phyloP scores from a whole-genome alignment of 2,888 invertebrate genomes.

The Xestia c-nigrum region DNA sequence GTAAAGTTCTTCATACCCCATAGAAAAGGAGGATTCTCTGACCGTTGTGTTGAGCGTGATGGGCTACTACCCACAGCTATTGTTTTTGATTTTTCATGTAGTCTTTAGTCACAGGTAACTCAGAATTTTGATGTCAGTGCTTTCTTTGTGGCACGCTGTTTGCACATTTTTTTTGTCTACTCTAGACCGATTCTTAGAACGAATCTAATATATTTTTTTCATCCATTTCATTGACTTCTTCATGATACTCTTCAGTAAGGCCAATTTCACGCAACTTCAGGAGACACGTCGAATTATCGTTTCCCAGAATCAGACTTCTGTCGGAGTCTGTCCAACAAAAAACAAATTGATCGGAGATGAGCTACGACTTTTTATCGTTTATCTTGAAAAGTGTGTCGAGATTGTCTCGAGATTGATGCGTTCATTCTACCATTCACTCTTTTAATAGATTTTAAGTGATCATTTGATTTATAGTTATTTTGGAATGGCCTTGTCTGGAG shows the following conservation, averaged over 20 bases:
- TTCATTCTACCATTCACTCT: constrained; percentile 52
- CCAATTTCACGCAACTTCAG: constrained; percentile 31
- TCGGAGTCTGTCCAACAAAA: constrained; percentile 66
- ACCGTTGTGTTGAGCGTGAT: too few species aligned
- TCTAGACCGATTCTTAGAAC: constrained; percentile 14
- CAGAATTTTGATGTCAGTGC: neutral
- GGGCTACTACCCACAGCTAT: too few species aligned
- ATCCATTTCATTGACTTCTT: neutral
- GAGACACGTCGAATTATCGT: constrained; percentile 50
- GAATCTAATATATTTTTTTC: neutral
- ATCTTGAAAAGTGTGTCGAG: constrained; percentile 74
- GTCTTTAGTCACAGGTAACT: too few species aligned
- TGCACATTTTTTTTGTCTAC: neutral
- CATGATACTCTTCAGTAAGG: neutral
- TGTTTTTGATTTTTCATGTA: too few species aligned
- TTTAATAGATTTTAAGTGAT: constrained; percentile 60
- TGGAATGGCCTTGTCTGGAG: constrained; percentile 25
- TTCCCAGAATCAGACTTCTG: constrained; percentile 56
- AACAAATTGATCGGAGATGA: constrained; percentile 73
- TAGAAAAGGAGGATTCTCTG: neutral
- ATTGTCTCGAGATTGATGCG: constrained; percentile 71
- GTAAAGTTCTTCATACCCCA: neutral
- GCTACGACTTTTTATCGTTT: constrained; percentile 71
- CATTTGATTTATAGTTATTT: constrained; percentile 50
- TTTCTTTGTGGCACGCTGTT: neutral